Evolutionary conservation across 2,113 vertebrate genomes (phyloP), one percentile per base, ranked within the genome.

Genomic region (Tachycineta bicolor): DNA sequence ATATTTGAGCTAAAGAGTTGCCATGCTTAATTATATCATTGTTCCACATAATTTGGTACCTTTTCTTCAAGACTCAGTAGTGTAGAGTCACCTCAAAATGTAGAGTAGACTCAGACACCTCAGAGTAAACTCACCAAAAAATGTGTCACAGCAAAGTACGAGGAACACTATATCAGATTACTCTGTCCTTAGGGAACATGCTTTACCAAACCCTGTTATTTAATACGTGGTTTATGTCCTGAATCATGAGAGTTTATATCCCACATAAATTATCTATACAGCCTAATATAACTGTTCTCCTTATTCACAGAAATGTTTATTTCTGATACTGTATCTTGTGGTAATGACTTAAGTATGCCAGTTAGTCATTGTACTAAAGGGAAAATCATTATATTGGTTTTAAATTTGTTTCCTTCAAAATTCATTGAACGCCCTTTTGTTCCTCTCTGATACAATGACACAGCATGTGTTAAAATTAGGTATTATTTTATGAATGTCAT

Each of bases 251-350:
- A 44, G 60, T 90, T 96, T 96, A 93, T 90, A 89, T 53, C 6
- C 5, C 59, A 81, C 41, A 83, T 81, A 93, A 95, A 93, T 97
- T 82, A 92, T 34, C 68, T 75, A 58, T 83, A 24, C 34, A 74
- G 47, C 29, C 52, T 58, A 94, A 88, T 92, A 49, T 70, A 93
- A 92, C 31, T 64, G n/a, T 68, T 93, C 82, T 90, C 34, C 26
- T 90, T 95, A 89, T 84, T 87, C 75, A 89, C 37, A 95, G 73
- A 88, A 91, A 71, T 49, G n/a, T 86, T 94, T 94, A 88, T 93
- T 94, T 74, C 75, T 90, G 49, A 85, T 92, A 53, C 39, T 87
- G 73, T 78, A 80, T 89, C 55, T 90, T 87, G 25, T 68, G 25
- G 39, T 81, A 90, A 90, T 86, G 56, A 78, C 37, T 86, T 81